These are phyloP conservation scores for Lepidocyrtoides sp. DNA, from an alignment of 2,888 invertebrate species.

Conservation along the genomic window DNA sequence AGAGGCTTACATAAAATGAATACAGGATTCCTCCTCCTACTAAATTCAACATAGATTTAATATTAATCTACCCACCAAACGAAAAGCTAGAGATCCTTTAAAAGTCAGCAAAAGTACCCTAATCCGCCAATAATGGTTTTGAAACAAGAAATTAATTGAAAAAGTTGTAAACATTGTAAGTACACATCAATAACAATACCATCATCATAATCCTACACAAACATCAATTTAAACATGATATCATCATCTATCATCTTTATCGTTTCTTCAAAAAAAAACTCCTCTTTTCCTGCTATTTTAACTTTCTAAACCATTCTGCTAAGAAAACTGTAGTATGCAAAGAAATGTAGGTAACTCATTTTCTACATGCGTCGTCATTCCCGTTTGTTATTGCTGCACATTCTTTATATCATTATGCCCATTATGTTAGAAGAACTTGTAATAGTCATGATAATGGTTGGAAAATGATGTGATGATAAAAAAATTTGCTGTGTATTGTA, in stretches of 20 bases:
- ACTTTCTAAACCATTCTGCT: constrained; percentile 67
- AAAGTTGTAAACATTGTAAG: not conserved
- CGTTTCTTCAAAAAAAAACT: not conserved
- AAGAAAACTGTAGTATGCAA: constrained; percentile 5
- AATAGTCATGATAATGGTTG: not conserved
- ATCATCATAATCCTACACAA: constrained; percentile 22
- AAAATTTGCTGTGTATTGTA: constrained; percentile 10
- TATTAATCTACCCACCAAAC: not conserved
- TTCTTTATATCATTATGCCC: too few relatives aligned
- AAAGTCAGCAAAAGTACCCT: not conserved
- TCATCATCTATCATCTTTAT: constrained; percentile 53
- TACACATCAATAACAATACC: constrained; percentile 41
- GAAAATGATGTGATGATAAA: not conserved
- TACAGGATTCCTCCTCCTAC: not conserved
- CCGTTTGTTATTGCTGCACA: too few relatives aligned
- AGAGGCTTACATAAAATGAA: not conserved
- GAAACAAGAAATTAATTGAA: constrained; percentile 32
- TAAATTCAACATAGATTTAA: not conserved
- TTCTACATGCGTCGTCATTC: too few relatives aligned
- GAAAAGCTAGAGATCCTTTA: not conserved
- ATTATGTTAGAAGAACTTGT: too few relatives aligned
- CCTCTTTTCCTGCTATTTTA: constrained; percentile 44
- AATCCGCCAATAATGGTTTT: constrained; percentile 30
- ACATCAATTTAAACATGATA: constrained; percentile 42
- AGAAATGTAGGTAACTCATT: too few relatives aligned